Percentiles rank a stretch among this genome's conserved stretches.
These are phyloP conservation scores for Myopa tessellatipennis DNA, from an alignment of 2,888 invertebrate genomes.

Conservation along the genomic window DNA sequence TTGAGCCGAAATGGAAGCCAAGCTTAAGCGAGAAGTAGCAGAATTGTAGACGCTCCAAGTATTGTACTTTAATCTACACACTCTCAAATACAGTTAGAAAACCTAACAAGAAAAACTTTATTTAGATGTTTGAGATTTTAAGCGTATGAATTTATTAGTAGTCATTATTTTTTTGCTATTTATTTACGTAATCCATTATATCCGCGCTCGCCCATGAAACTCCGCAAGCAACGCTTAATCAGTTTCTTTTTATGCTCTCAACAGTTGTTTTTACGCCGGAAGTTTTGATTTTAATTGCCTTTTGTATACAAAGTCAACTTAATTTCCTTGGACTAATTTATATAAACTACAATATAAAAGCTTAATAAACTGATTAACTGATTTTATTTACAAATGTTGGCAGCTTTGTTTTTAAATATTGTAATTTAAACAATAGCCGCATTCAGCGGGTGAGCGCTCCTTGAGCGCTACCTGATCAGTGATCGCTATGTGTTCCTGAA, in stretches of 20 bases:
- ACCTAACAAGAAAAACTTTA: not conserved
- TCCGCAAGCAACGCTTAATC: not conserved
- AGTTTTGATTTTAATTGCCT: not conserved
- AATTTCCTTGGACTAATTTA: not conserved
- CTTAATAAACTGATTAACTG: not conserved
- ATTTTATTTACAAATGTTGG: constrained; percentile 19
- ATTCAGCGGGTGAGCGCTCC: too few species aligned
- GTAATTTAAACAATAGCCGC: constrained; percentile 26
- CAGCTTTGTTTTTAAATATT: constrained; percentile 30
- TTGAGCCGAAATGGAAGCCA: too few species aligned
- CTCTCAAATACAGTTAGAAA: not conserved
- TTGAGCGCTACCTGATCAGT: too few species aligned
- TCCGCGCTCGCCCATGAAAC: not conserved
- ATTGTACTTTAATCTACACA: not conserved
- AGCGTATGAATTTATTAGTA: not conserved
- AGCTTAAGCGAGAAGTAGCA: too few species aligned
- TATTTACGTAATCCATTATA: not conserved
- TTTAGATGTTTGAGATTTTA: not conserved
- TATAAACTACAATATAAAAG: too few species aligned
- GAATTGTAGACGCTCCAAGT: not conserved
- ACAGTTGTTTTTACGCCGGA: not conserved
- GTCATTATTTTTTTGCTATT: not conserved
- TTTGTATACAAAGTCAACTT: not conserved
- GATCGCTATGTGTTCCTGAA: too few species aligned
- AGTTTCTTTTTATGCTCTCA: not conserved